Evolutionary conservation across 2,888 invertebrate species (phyloP), one percentile per base, ranked within the genome.

Genomic region (Furcula furcula): DNA sequence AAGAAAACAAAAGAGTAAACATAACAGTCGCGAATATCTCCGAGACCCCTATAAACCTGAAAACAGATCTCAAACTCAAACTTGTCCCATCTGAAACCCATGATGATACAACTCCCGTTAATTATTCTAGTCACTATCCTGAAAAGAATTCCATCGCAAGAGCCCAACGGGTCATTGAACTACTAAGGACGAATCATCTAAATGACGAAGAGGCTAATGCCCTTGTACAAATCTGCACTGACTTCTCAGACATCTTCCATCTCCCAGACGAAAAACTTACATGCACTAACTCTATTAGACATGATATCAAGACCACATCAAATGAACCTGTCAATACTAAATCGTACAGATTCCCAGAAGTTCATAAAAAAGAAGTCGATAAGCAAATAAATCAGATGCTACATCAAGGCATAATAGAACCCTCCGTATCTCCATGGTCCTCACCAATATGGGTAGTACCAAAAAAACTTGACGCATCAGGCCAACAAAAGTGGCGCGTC

Each of bases 361-460:
- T 14, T 7, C 27, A 38, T 14, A 33, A 38, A 3, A 4, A 34
- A 6, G 34, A 34, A n/a, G n/a, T n/a, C n/a, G n/a, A n/a, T n/a
- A n/a, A n/a, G n/a, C n/a, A n/a, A n/a, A n/a, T n/a, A n/a, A n/a
- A 22, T 1, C 29, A 34, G 18, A 34, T 38, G 38, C 14, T 38
- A 6, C 12, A 31, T 1, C 34, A 34, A 10, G 12, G 23, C 7
- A 39, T 39, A 4, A 39, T 39, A 2, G 10, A 20, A n/a, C 39
- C 16, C 6, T 39, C 39, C 1, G 22, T 4, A 14, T 39, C 34
- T 3, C 35, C 35, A 6, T 35, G 39, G 31, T n/a, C n/a, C n/a
- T n/a, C n/a, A n/a, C n/a, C n/a, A n/a, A n/a, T n/a, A n/a, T n/a
- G n/a, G n/a, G n/a, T 35, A 11, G 35, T 37, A 1, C 40, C 40